Evolutionary conservation across 2,797 vertebrate genomes (phyloP), one percentile per base, ranked within the genome.

Genomic region (Sebastes reedi): DNA sequence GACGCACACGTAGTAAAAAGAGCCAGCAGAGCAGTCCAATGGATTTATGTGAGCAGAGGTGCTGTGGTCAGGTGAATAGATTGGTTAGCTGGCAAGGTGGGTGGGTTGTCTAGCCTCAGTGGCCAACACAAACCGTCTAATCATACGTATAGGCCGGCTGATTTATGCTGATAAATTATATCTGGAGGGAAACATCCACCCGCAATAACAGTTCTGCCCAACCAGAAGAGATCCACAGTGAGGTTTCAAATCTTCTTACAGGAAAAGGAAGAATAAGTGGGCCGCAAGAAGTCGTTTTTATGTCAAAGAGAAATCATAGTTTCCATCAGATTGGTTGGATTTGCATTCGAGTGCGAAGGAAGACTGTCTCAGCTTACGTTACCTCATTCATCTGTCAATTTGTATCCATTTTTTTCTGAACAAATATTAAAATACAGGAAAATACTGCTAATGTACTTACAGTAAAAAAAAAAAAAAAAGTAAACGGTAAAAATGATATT

Each of bases 61-160:
- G 89, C 89, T 92, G 92, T 84, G 94, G 92, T 92, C 92, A 91
- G 90, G 86, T 92, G 90, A 88, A 93, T 87, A 91, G 84, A 95
- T 92, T 92, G 87, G 88, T 76, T 82, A 39, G 80, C 79, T 89
- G 87, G 89, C 85, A 82, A 86, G 91, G 85, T 91, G 90, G 91
- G 89, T 89, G 89, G 91, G 79, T 87, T 79, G 77, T 80, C 80
- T 56, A 66, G 75, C 79, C 67, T 81, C 79, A 25, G 58, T 42
- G 75, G 87, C 87, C 91, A 92, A 91, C 72, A 89, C 82, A 90
- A 91, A 91, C 87, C 80, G 80, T 89, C 87, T 89, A 91, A 92
- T 93, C 88, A 91, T 88, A 89, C 59, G 60, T 74, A 81, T 77
- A 83, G 79, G 66, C 69, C n/a, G 50, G 34, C 84, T 90, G 90